Evolutionary conservation across 2,113 vertebrate genomes (phyloP), one percentile per base, ranked within the genome.

Genomic region (Thryonomys swinderianus): DNA sequence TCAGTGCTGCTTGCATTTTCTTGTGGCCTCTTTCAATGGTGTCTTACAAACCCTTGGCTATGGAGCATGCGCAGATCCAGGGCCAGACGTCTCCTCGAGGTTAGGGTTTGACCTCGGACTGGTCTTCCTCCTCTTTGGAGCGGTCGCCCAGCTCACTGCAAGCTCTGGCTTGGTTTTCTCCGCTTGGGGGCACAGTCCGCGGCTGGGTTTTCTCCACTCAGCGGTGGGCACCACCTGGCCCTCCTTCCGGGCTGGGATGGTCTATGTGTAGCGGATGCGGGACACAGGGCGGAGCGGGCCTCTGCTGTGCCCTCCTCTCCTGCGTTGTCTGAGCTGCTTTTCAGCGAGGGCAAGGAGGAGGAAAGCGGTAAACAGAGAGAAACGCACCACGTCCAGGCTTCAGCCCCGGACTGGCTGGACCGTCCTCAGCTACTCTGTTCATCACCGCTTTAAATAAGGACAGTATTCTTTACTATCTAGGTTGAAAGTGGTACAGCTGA

Each of bases 391-490:
- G 73, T 69, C 0, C 0, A 3, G 11, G 25, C 30, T 45, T 8
- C 45, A 67, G 66, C 30, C 48, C 12, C 66, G 9, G 45, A 17
- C 82, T 13, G 37, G 18, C 34, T 37, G 51, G 57, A 5, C 14
- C 16, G 7, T 89, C 0, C 30, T 81, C 57, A 66, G n/a, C 62
- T 88, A 4, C 84, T 80, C 74, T 57, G 20, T 62, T 48, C 7
- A 12, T 61, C 0, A 4, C 78, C 86, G 48, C 42, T n/a, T 84
- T 73, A 64, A 80, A 69, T 34, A 80, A 18, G 74, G 42, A 81
- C 2, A 45, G 14, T 51, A n/a, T 95, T 78, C 45, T 71, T 87
- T 10, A 92, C 93, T 86, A 55, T 74, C 30, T 69, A 20, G 34
- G 34, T 37, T 67, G 21, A n/a, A 5, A 45, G 32, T 37, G n/a